A percentile compares a stretch with the other conserved stretches of the same genome.
Conservation (phyloP, 2,797 vertebrate species). For the Rhinella marina region DNA sequence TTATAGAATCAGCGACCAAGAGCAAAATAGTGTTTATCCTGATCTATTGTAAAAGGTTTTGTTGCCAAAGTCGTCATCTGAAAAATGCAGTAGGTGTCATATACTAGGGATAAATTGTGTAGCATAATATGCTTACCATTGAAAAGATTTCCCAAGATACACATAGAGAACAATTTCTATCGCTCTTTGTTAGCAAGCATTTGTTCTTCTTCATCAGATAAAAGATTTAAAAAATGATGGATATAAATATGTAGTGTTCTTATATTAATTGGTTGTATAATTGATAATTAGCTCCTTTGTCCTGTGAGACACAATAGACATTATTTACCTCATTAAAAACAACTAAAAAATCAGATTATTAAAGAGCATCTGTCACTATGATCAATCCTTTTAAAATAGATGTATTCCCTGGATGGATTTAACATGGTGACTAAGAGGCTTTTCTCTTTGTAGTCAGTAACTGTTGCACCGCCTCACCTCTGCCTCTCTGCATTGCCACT, state of each 20-base stretch:
- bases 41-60: neutral
- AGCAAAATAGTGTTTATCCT: neutral
- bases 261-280: neutral
- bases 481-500: too few relatives aligned
- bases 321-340: neutral
- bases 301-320: neutral
- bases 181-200: neutral
- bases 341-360: neutral
- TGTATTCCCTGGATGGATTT: too few relatives aligned
- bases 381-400: too few relatives aligned
- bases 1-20: neutral
- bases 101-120: neutral
- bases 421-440: too few relatives aligned
- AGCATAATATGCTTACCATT: neutral
- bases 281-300: slow-evolving; percentile 20
- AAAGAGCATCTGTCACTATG: too few relatives aligned
- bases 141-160: neutral
- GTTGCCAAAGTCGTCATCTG: neutral
- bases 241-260: neutral
- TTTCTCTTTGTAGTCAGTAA: too few relatives aligned
- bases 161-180: neutral
- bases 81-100: neutral
- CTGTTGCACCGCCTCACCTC: too few relatives aligned
- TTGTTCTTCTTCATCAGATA: neutral
- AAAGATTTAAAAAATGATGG: neutral